phyloP scores from a whole-genome alignment of 2,888 invertebrate species.

The Patella caerulea region DNA sequence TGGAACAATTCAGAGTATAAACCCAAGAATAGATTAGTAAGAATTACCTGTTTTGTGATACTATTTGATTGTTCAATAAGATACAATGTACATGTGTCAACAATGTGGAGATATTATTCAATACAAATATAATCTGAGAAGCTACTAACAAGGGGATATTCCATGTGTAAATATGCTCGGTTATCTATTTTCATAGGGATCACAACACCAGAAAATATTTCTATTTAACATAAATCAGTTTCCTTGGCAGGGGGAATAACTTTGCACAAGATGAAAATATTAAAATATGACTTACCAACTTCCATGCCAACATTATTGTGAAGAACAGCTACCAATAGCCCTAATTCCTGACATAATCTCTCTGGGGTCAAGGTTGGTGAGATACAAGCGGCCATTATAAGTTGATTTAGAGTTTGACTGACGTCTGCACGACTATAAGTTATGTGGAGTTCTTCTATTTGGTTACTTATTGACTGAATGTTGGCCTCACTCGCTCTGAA shows the following conservation, averaged over 20 bases:
- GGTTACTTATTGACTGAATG: conserved; percentile 84
- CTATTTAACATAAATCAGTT: background rate
- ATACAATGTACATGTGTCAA: too few relatives aligned
- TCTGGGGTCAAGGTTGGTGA: conserved; percentile 72
- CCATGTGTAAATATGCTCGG: too few relatives aligned
- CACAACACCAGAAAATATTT: background rate
- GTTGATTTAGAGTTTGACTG: conserved; percentile 81
- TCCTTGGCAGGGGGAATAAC: background rate
- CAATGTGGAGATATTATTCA: too few relatives aligned
- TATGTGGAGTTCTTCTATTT: conserved; percentile 86
- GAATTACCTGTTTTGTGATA: too few relatives aligned
- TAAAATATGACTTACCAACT: conserved; percentile 78
- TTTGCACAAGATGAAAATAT: background rate
- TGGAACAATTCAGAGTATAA: too few relatives aligned
- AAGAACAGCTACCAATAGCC: conserved; percentile 84
- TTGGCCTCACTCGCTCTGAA: conserved; percentile 81
- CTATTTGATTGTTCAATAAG: too few relatives aligned
- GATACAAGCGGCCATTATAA: conserved; percentile 82
- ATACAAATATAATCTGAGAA: too few relatives aligned
- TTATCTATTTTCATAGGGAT: background rate
- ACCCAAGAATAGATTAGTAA: too few relatives aligned
- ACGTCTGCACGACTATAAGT: conserved; percentile 67
- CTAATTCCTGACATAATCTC: conserved; percentile 84
- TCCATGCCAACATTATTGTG: conserved; percentile 93
- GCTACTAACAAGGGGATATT: too few relatives aligned